Evolutionary conservation across 2,113 vertebrate genomes (phyloP), one percentile per base, ranked within the genome.

Genomic region (Salminus brasiliensis): DNA sequence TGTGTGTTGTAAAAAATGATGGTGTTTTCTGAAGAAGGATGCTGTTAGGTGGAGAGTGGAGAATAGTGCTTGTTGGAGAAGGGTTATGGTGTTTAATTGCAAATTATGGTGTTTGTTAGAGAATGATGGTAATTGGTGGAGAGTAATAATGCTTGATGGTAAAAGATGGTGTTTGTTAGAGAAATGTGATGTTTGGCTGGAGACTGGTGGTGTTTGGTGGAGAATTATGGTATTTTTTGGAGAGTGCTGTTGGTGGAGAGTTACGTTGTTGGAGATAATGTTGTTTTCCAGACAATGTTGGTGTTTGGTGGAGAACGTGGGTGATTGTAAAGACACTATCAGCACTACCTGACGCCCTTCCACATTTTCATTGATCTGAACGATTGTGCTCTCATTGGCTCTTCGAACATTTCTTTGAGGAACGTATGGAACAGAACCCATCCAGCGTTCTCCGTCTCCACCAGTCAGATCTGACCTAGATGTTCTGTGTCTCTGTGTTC

Each of bases 401-500:
- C n/a, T 18, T 59, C 45, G 45, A 67, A 1, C 52, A 25, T 13
- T 32, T 18, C 23, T 34, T 9, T 59, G 55, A 69, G 10, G 76
- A 60, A 59, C 45, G 53, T 10, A 15, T 55, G 63, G 62, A 74
- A 74, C 45, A 25, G 10, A 23, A 21, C 39, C 18, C 9, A n/a
- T n/a, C n/a, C n/a, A n/a, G n/a, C n/a, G n/a, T n/a, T n/a, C n/a
- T n/a, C n/a, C n/a, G n/a, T n/a, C n/a, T n/a, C n/a, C n/a, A n/a
- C n/a, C n/a, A n/a, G n/a, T n/a, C n/a, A n/a, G n/a, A n/a, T 29
- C 62, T 63, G 11, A 73, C 41, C 11, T 34, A 25, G 32, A 32
- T 18, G 39, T 41, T 45, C 2, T 78, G 12, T 75, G 13, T 10
- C 7, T 91, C 81, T 94, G 74, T 85, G 47, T 86, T 87, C 88